A percentile compares a stretch with the other conserved stretches of the same genome.
Evolutionary conservation across 2,888 invertebrate genomes (phyloP).

Genomic region (Bellardia bayeri): DNA sequence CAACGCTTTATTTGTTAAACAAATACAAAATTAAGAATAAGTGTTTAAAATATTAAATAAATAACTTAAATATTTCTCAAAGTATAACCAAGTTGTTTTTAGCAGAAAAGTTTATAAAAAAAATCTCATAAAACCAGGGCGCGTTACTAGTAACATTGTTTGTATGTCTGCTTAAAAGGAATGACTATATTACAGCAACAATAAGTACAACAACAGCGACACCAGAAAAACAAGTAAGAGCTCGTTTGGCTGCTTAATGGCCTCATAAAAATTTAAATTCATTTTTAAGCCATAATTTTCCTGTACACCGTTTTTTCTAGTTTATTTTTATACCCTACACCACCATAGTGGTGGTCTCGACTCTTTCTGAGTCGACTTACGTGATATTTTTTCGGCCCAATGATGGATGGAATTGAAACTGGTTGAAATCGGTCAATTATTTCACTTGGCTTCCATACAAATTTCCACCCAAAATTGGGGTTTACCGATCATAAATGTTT

Average conservation of each 20-base stretch:
- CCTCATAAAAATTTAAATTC: constrained; percentile 68
- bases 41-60: not conserved
- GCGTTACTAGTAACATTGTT: not conserved
- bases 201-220: not conserved
- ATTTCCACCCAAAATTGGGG: too few relatives aligned
- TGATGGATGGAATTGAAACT: too few relatives aligned
- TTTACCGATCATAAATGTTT: too few relatives aligned
- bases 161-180: not conserved
- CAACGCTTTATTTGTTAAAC: too few relatives aligned
- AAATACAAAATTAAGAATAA: too few relatives aligned
- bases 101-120: not conserved
- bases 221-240: constrained; percentile 18
- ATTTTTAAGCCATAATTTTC: constrained; percentile 59
- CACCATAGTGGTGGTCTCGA: too few relatives aligned
- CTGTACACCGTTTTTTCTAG: not conserved
- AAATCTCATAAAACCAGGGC: not conserved
- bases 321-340: too few relatives aligned
- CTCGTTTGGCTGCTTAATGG: constrained; percentile 51
- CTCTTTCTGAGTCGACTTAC: too few relatives aligned
- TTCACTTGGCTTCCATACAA: too few relatives aligned
- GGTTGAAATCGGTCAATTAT: too few relatives aligned
- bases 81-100: not conserved
- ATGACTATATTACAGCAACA: not conserved
- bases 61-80: not conserved
- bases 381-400: too few relatives aligned